phyloP scores from a whole-genome alignment of 2,797 vertebrate species.

The Chaunax sp. region DNA sequence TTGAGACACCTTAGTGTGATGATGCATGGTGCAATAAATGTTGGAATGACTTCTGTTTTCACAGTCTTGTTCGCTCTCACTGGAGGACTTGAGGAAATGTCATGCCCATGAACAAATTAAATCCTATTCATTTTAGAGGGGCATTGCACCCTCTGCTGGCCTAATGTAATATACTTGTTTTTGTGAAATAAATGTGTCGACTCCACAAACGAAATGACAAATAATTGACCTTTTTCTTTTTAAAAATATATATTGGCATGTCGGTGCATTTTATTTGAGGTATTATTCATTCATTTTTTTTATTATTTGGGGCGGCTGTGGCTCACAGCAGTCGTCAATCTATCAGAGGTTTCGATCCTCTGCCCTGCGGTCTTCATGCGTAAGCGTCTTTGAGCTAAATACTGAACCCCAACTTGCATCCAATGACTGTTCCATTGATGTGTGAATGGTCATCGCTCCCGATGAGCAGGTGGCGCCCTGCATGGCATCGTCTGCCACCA shows the following conservation, averaged over 20 bases:
- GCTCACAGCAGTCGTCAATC: too few species aligned
- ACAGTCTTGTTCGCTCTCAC: not conserved
- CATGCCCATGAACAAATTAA: slow-evolving; percentile 14
- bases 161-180: slow-evolving; percentile 2
- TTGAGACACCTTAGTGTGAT: not conserved
- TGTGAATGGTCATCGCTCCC: too few species aligned
- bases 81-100: not conserved
- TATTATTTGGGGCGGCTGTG: too few species aligned
- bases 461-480: too few species aligned
- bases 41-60: not conserved
- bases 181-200: slow-evolving; percentile 5
- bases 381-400: not conserved
- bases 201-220: slow-evolving; percentile 1
- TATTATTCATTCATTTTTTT: not conserved
- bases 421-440: too few species aligned
- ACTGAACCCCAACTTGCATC: too few species aligned
- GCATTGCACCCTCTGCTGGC: slow-evolving; percentile 77
- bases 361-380: too few species aligned
- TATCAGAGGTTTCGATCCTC: too few species aligned
- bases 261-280: not conserved
- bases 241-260: not conserved
- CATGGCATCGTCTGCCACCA: too few species aligned
- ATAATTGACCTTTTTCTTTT: not conserved
- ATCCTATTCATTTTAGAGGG: slow-evolving; percentile 19
- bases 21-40: not conserved